Conservation (phyloP, 2,888 invertebrate genomes). For the Keiferia lycopersicella region DNA sequence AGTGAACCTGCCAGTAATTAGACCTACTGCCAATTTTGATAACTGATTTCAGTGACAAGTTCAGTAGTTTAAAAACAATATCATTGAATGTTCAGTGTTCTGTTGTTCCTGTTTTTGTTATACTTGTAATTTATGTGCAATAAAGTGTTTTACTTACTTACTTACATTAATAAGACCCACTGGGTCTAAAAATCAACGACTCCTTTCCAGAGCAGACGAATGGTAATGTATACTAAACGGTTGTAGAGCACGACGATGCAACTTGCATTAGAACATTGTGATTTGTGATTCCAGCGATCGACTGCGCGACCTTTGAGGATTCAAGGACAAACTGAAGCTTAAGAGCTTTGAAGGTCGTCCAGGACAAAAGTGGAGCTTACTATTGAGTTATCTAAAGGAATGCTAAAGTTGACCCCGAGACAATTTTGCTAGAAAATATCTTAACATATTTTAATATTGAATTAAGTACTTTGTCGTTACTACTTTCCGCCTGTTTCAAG, state of each 20-base stretch:
- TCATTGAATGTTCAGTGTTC: too few species aligned
- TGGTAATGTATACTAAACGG: slow-evolving; percentile 16
- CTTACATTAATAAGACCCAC: too few species aligned
- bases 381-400: background rate
- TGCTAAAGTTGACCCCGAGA: background rate
- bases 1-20: too few species aligned
- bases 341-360: background rate
- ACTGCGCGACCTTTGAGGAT: slow-evolving; percentile 9
- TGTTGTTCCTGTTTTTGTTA: too few species aligned
- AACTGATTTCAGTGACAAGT: too few species aligned
- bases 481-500: background rate
- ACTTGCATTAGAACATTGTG: slow-evolving; percentile 16
- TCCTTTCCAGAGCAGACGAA: background rate
- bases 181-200: background rate
- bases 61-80: too few species aligned
- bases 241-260: slow-evolving; percentile 17
- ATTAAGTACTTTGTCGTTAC: background rate
- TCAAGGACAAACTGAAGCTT: background rate
- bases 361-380: background rate
- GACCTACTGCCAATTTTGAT: too few species aligned
- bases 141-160: too few species aligned
- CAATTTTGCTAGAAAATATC: background rate
- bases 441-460: background rate
- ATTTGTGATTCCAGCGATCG: slow-evolving; percentile 20
- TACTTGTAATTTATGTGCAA: too few species aligned